A percentile compares a stretch with the other conserved stretches of the same genome.
Evolutionary conservation across 2,888 invertebrate genomes (phyloP).

Genomic region (Xestia rhomboidea): DNA sequence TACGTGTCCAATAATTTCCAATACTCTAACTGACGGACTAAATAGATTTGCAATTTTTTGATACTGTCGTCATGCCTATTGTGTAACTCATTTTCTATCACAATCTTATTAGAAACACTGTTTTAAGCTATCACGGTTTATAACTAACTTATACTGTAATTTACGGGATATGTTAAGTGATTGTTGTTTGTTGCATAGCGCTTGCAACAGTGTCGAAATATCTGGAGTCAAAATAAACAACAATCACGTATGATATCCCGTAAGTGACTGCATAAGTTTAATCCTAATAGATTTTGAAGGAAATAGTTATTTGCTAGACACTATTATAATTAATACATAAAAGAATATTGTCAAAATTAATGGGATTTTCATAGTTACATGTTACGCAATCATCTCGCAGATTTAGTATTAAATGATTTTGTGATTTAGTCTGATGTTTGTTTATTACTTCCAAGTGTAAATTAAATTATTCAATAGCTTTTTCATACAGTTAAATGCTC

Average conservation of each 20-base stretch:
- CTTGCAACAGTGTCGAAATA: no score
- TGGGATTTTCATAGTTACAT: background rate
- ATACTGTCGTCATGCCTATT: no score
- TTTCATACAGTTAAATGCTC: background rate
- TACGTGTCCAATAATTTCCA: no score
- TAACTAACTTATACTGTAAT: no score
- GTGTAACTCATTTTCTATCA: background rate
- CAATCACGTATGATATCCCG: no score
- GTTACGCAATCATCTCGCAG: background rate
- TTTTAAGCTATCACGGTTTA: no score
- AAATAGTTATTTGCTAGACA: background rate
- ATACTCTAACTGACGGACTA: no score
- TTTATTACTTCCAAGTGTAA: background rate
- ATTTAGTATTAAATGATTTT: background rate
- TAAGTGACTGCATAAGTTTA: no score
- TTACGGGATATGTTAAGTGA: no score
- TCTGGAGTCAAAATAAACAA: no score
- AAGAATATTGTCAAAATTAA: background rate
- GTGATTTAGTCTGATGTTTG: background rate
- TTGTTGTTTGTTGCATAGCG: no score
- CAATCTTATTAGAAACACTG: background rate
- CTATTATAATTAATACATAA: background rate
- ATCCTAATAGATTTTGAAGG: background rate
- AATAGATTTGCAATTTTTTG: no score
- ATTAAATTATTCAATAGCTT: background rate